Evolutionary conservation across 1,140 invertebrate genomes (phyloP), one percentile per base, ranked within the genome.

Genomic region (Caerostris extrusa): DNA sequence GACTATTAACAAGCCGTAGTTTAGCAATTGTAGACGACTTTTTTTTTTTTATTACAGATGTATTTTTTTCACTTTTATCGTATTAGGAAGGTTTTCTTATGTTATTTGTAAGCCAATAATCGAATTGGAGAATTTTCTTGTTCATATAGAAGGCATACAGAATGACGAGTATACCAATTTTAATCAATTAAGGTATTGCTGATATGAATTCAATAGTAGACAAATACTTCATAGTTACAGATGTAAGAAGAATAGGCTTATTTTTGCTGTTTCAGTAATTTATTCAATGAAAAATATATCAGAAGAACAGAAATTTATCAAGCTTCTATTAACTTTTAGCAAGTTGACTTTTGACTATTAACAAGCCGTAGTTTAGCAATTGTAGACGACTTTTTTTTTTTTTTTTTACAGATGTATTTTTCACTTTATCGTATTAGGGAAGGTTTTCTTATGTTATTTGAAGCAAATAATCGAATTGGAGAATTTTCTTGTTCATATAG

Each of bases 1-100:
- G n/a, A n/a, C n/a, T n/a, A n/a, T n/a, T n/a, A 91, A 91, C 71
- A 91, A 90, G 88, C 88, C 7, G 55, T 55, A 61, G 14, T 85
- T 77, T 77, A 10, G 34, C 69, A 53, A 77, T 77, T 77, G 69
- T 10, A 77, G 69, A 12, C 8, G 69, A 10, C 12, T n/a, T n/a
- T n/a, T 77, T 53, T 77, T 71, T 71, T 77, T 8, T n/a, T n/a
- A n/a, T 50, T 14, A 8, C 19, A 77, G 19, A 53, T 53, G 10
- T 77, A 77, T n/a, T 53, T 53, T 10, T 14, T 53, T 53, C 69
- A 77, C 69, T n/a, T 50, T 77, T 77, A 77, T 77, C 69, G 69
- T 77, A 77, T 77, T 34, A 77, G 7, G 7, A 12, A 12, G 12
- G 7, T 8, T 77, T 77, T 53, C 7, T 77, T 10, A 53, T 50